Percentiles rank a stretch among this genome's conserved stretches.
These are phyloP conservation scores for Trididemnum clinides DNA, from an alignment of 23 tunicate species.

Conservation along the genomic window DNA sequence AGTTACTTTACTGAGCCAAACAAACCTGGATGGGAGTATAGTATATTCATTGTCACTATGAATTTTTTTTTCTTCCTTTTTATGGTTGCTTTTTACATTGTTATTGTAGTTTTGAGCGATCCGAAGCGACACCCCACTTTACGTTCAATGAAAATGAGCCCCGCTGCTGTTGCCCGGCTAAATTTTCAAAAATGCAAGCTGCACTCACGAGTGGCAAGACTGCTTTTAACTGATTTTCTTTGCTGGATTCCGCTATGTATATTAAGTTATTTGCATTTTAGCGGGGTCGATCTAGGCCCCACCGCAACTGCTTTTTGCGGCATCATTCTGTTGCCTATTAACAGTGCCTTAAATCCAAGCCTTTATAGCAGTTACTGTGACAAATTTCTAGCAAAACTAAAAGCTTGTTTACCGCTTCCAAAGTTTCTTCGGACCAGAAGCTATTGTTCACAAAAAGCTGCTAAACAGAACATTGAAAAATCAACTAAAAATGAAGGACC, in stretches of 20 bases:
- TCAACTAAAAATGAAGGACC: no score
- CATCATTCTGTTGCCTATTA: conserved; percentile 66
- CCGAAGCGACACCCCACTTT: neutral
- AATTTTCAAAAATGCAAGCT: conserved; percentile 55
- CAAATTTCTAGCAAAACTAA: neutral
- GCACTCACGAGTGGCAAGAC: conserved; percentile 52
- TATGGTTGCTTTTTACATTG: conserved; percentile 52
- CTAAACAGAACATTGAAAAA: no score
- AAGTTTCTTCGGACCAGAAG: no score
- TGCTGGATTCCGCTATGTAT: conserved; percentile 85
- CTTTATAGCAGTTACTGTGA: conserved; percentile 55
- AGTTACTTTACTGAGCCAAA: conserved; percentile 20
- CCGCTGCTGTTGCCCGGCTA: neutral
- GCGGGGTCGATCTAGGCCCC: conserved; percentile 27
- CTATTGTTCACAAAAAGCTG: no score
- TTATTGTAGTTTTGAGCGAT: conserved; percentile 13
- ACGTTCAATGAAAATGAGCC: neutral
- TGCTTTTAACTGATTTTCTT: conserved; percentile 65
- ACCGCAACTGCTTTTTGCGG: conserved; percentile 54
- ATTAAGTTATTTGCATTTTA: conserved; percentile 32
- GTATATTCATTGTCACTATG: conserved; percentile 21
- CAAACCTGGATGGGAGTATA: conserved; percentile 53
- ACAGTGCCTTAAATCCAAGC: conserved; percentile 83
- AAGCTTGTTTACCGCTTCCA: no score
- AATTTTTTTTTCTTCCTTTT: conserved; percentile 45